Base-by-base conservation (phyloP, 2,888 invertebrate species). In the Ischnura elegans region DNA sequence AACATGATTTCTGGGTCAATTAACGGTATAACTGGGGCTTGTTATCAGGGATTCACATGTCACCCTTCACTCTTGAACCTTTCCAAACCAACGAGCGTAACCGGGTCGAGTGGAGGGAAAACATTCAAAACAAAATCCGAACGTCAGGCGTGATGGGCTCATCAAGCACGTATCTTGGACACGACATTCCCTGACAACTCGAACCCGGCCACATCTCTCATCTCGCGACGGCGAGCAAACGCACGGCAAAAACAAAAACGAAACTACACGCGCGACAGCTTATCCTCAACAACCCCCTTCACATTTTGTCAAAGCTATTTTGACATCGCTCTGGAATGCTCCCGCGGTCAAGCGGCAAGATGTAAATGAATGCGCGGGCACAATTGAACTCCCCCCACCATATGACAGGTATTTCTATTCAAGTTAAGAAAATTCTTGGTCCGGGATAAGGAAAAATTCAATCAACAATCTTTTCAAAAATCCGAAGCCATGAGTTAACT, bases 51-150 rank as follows among this genome's bases (percentile, higher is more conserved):
- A 76, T 76, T 36, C 66, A 76, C 66, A 36, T 76, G 66, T 36
- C 66, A 76, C 36, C 66, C 66, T 36, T 76, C 66, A 76, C 29
- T 36, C 0, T 76, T 76, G 29, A 76, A 36, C 29, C 66, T 76
- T n/a, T 76, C 36, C 66, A 36, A 29, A 76, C 66, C 66, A 76
- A 29, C 66, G 36, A 29, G 66, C 29, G 29, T 76, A 29, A 76
- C 29, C 66, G 16, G 66, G 66, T 76, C 29, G 66, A 76, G 29
- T 29, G n/a, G 29, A 76, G 66, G 66, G 29, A 36, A 76, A 76
- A 76, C 66, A 76, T 76, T 76, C 66, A 76, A 61, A 76, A 76
- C 66, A 76, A 76, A 76, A 29, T 76, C 66, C 66, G 29, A 76
- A 76, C 13, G 66, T 36, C 36, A 76, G 4, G 29, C 66, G 66